Base-by-base conservation (phyloP, 2,888 invertebrate genomes). In the Heliconius erato region DNA sequence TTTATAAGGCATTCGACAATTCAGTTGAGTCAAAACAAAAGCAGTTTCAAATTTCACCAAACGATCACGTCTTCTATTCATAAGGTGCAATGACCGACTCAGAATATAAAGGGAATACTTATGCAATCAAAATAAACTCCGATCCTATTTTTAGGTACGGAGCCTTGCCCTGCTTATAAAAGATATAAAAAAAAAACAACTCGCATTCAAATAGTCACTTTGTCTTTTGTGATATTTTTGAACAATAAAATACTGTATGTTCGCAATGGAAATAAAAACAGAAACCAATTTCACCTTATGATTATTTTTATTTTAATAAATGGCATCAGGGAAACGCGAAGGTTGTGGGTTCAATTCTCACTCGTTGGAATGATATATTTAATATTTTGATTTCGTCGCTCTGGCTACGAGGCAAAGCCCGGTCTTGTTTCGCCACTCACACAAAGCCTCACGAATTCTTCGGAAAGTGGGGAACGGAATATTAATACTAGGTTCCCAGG, bases 21-120 rank as follows among this genome's bases (percentile, higher is more conserved):
- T 82, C 69, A 78, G 44, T 81, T 83, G 67, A 80, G 28, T 26
- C 79, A 80, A 80, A 76, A 85, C 82, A 80, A 59, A 76, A 35
- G 76, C 63, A 76, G 76, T n/a, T 63, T 76, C 76, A 63, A 85
- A 86, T 85, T 87, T 86, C 87, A 86, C 84, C 82, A 83, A 85
- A 80, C 85, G 85, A 87, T 88, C 88, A 87, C 88, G 87, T 87
- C 84, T 85, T 84, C 84, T 84, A 84, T 85, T 84, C 85, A 86
- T 84, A 85, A 82, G 83, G 76, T 81, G 81, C 88, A 87, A 86
- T 86, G 87, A 86, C 88, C 87, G 85, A 84, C 77, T 82, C 71
- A 84, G 76, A 86, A 84, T 81, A 84, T 81, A 86, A 85, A 86
- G 80, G 82, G 83, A 86, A 85, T 85, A 86, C 85, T 87, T 86